Percentiles rank a stretch among this genome's conserved stretches.
phyloP scores from a whole-genome alignment of 2,113 vertebrate genomes.

The Macrotis lagotis region DNA sequence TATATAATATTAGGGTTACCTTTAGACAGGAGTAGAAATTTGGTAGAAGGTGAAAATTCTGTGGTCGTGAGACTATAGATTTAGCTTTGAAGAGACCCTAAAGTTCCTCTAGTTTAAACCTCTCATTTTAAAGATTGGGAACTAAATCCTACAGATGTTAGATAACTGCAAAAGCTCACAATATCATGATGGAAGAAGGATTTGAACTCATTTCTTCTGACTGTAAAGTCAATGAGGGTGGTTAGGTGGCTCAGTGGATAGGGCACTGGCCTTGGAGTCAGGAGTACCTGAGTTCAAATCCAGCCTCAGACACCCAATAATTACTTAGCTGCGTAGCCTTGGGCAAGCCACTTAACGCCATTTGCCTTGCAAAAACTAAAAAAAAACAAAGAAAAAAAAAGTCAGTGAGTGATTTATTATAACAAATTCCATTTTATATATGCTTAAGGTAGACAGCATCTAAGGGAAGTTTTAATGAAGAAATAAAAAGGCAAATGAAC shows the following conservation, averaged over 20 bases:
- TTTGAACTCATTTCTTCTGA: background rate
- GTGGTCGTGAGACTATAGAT: background rate
- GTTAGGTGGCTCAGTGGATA: no score
- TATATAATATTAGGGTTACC: background rate
- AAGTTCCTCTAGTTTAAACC: background rate
- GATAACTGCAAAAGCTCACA: background rate
- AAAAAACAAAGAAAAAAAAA: no score
- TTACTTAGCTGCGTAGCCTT: no score
- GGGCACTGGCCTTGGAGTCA: no score
- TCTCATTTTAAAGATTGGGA: background rate
- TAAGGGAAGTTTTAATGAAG: background rate
- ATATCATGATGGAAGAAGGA: background rate
- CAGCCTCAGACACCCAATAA: no score
- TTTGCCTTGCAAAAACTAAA: no score
- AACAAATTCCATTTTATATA: background rate
- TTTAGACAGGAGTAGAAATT: background rate
- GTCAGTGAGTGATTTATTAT: background rate
- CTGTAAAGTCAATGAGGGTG: background rate
- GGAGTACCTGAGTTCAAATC: no score
- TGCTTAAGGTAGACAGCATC: background rate
- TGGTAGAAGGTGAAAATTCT: background rate
- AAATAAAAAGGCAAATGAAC: background rate
- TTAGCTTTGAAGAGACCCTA: background rate
- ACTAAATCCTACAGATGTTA: background rate
- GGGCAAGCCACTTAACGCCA: no score